These are phyloP conservation scores for Pseudomyrmex concolor DNA, from an alignment of 1,140 invertebrate genomes.

Conservation along the genomic window DNA sequence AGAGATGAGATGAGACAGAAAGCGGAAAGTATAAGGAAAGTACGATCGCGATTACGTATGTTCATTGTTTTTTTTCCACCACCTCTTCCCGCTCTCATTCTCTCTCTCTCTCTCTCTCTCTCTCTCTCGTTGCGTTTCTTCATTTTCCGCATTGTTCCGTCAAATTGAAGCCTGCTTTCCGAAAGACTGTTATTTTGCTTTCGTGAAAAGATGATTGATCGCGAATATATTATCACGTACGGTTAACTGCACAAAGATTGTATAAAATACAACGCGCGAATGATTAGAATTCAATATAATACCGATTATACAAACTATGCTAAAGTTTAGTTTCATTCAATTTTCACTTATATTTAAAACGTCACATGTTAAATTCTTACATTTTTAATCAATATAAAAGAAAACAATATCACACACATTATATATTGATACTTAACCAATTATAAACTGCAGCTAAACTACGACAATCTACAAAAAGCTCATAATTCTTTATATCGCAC, in stretches of 20 bases:
- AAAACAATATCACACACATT: neutral
- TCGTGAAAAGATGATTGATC: constrained; percentile 11
- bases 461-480: neutral
- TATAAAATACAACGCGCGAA: neutral
- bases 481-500: constrained; percentile 19
- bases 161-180: constrained; percentile 15
- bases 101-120: neutral
- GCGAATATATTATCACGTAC: constrained; percentile 3
- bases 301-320: neutral
- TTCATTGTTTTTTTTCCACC: neutral
- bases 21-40: constrained; percentile 39
- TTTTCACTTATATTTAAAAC: neutral
- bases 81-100: neutral
- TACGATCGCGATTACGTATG: constrained; percentile 14
- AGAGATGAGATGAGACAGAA: neutral
- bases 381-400: neutral
- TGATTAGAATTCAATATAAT: neutral
- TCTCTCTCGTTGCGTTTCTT: neutral
- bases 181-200: constrained; percentile 2
- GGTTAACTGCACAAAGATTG: neutral
- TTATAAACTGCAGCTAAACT: neutral
- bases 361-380: neutral
- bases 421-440: neutral
- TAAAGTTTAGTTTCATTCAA: neutral
- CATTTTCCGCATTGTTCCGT: neutral